These are phyloP conservation scores for Solenodon paradoxus DNA, from an alignment of 2,113 vertebrate genomes.

Conservation along the genomic window DNA sequence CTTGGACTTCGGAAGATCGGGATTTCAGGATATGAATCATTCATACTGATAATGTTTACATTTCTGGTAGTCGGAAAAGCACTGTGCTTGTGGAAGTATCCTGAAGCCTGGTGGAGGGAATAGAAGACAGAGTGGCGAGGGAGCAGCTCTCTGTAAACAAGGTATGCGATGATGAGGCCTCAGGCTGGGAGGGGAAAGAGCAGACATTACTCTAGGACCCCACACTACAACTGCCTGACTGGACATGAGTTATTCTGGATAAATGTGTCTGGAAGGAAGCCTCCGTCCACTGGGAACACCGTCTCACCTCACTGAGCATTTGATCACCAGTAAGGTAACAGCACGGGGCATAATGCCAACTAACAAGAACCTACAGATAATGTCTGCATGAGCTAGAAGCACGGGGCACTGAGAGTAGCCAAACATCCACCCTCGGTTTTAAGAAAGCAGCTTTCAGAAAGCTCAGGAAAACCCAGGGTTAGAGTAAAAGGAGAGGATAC, in stretches of 20 bases:
- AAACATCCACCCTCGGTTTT: neutral
- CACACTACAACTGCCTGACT: neutral
- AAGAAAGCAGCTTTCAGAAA: neutral
- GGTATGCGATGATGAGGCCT: too few relatives aligned
- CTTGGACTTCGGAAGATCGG: neutral
- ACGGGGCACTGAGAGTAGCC: neutral
- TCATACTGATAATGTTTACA: neutral
- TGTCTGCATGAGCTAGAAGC: neutral
- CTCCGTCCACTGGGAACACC: neutral
- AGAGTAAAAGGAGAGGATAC: neutral
- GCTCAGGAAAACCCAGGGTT: neutral
- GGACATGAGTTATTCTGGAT: neutral
- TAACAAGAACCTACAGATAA: neutral
- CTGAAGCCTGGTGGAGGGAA: neutral
- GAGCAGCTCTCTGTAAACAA: neutral
- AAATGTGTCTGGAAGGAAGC: neutral
- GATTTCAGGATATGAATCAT: neutral
- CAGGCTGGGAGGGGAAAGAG: neutral
- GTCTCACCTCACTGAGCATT: neutral
- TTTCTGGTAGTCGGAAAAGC: neutral
- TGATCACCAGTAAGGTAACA: neutral
- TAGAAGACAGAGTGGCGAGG: neutral
- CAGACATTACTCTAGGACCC: fast-evolving
- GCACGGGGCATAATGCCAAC: neutral
- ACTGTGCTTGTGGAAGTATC: neutral